These are phyloP conservation scores for Chlamydotis undulata DNA, from an alignment of 2,113 vertebrate genomes.

Conservation along the genomic window DNA sequence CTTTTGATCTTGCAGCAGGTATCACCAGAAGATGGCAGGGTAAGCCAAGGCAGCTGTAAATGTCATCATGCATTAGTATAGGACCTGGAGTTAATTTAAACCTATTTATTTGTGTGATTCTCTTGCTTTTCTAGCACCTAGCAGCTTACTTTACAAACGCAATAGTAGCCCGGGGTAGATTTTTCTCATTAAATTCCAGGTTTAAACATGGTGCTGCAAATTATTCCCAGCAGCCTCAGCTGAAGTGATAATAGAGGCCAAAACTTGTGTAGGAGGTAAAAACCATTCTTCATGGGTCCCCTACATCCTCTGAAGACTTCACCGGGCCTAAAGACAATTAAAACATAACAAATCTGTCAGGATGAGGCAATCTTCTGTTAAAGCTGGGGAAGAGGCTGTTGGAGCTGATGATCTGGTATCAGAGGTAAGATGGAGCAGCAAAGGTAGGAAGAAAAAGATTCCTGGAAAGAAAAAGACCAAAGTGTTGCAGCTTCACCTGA, in stretches of 20 bases:
- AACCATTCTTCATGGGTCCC: background rate
- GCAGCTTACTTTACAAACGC: conserved; percentile 11
- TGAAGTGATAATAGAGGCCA: background rate
- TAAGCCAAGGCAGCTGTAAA: conserved; percentile 71
- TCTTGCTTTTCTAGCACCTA: conserved; percentile 39
- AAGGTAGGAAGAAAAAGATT: background rate
- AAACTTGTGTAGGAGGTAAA: background rate
- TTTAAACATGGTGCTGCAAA: conserved; percentile 1
- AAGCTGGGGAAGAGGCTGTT: background rate
- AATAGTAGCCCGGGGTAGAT: background rate
- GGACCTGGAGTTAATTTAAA: conserved; percentile 57
- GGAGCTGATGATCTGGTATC: background rate
- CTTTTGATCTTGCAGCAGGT: conserved; percentile 65
- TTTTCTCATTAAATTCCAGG: conserved; percentile 31
- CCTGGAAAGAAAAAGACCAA: background rate
- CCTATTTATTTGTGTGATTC: conserved; percentile 42
- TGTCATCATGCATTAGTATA: conserved; percentile 36
- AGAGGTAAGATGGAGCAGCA: background rate
- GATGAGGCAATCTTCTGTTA: background rate
- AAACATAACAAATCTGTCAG: background rate
- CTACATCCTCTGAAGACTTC: background rate
- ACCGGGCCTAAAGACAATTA: background rate
- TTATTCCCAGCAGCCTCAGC: conserved; percentile 2
- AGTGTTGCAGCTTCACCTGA: background rate
- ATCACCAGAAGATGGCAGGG: conserved; percentile 73